Conservation (phyloP, 2,113 vertebrate genomes). For the Psammodynastes pulverulentus region DNA sequence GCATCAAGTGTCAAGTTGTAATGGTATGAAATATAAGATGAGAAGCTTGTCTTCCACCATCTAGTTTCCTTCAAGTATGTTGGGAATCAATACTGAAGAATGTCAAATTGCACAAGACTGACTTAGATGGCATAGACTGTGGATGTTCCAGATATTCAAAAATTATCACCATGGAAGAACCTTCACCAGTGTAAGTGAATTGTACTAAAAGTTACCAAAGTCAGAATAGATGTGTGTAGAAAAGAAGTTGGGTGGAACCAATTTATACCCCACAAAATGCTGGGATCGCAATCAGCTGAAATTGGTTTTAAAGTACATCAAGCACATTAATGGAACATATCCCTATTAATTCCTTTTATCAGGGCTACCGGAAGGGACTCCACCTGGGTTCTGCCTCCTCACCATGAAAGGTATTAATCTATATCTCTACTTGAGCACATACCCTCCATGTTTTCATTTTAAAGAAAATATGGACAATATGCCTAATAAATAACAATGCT, state of each 20-base stretch:
- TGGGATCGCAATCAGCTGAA: not conserved
- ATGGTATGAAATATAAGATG: not conserved
- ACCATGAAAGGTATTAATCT: not conserved
- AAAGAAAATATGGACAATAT: not conserved
- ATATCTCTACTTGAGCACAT: not conserved
- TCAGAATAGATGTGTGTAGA: not conserved
- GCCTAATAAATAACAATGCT: not conserved
- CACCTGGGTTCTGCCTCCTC: not conserved
- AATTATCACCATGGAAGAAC: not conserved
- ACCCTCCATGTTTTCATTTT: not conserved
- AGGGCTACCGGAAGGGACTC: not conserved
- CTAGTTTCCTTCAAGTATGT: not conserved
- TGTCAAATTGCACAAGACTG: not conserved
- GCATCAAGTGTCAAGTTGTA: not conserved
- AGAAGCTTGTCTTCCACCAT: not conserved
- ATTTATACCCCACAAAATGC: not conserved
- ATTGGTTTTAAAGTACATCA: not conserved
- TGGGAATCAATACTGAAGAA: not conserved
- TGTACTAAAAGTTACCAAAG: not conserved
- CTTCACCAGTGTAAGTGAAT: not conserved
- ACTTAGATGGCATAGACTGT: not conserved
- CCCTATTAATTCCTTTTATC: not conserved
- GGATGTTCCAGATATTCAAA: not conserved
- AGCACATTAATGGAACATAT: not conserved
- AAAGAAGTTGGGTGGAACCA: not conserved